Base-by-base conservation (phyloP, 2,888 invertebrate species). In the Agrochola circellaris region DNA sequence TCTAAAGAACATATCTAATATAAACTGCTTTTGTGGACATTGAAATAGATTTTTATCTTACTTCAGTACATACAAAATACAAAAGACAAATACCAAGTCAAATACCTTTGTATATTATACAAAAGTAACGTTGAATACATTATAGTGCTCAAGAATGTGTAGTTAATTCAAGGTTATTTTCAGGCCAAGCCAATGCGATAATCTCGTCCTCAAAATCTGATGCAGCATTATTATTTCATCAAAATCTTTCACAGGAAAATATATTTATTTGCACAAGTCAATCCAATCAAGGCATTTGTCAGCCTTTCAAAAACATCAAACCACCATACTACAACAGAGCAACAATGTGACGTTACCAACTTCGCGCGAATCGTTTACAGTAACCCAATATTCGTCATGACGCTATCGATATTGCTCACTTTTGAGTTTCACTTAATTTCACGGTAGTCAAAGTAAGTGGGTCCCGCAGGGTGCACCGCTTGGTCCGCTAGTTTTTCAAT, bases 401-500 rank as follows among this genome's bases (percentile, higher is more conserved):
- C 78, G 81, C 70, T 80, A 83, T 73, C 73, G 69, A 76, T 75
- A 77, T 79, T 74, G 73, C 74, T 86, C 86, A 88, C 77, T 90
- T 89, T 88, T 84, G 73, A 66, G 77, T 82, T 86, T 87, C 86
- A 89, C 84, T 91, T 92, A 91, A 93, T 92, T 92, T 93, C 90
- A 91, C 91, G 90, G 90, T 90, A 88, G 88, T 89, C 89, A 90
- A 91, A 90, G 89, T 89, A 90, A 91, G 89, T 89, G 90, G 88
- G 84, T 89, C 81, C 85, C 89, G 54, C 87, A 87, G 87, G 88
- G 85, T 69, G 75, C 72, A 48, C 60, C 64, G 73, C 85, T 89
- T 81, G 90, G 89, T 79, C 87, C 84, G 87, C 89, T 90, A 89
- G 87, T 90, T 91, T 93, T 92, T 92, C 92, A 93, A 92, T 92